A percentile compares a stretch with the other conserved stretches of the same genome.
These are phyloP conservation scores for Chauna torquata DNA, from an alignment of 2,113 vertebrate species.

Conservation along the genomic window DNA sequence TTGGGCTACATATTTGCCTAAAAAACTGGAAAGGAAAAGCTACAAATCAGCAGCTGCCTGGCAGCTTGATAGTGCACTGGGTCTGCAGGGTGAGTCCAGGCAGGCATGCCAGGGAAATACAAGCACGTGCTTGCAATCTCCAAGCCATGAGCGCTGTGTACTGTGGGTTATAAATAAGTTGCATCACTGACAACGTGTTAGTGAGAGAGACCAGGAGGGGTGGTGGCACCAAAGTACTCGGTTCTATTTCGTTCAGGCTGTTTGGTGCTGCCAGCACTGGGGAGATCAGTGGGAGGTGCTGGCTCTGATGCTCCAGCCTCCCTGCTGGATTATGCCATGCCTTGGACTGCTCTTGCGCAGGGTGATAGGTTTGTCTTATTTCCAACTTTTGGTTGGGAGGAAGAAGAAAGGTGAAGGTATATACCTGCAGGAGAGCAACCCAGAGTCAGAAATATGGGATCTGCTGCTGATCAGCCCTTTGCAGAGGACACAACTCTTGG, in stretches of 20 bases:
- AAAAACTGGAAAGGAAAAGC: not conserved
- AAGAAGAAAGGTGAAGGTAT: not conserved
- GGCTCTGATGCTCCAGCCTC: not conserved
- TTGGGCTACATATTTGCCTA: not conserved
- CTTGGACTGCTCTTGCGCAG: not conserved
- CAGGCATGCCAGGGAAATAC: not conserved
- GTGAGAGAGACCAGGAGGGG: conserved; percentile 8
- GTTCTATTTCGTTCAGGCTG: not conserved
- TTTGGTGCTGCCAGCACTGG: not conserved
- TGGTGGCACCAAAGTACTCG: not conserved
- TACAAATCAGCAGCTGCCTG: not conserved
- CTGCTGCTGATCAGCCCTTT: not conserved
- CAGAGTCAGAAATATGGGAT: not conserved
- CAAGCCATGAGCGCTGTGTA: not conserved
- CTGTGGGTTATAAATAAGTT: not conserved
- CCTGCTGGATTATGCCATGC: not conserved
- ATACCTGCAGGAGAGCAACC: not conserved
- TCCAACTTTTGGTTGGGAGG: not conserved
- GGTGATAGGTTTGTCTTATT: not conserved
- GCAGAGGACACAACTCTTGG: not conserved
- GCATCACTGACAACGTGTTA: not conserved
- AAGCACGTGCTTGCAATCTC: not conserved
- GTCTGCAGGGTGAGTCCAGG: not conserved
- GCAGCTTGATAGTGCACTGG: not conserved
- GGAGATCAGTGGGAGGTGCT: not conserved